phyloP scores from a whole-genome alignment of 23 tunicate species.

The Styela clava region DNA sequence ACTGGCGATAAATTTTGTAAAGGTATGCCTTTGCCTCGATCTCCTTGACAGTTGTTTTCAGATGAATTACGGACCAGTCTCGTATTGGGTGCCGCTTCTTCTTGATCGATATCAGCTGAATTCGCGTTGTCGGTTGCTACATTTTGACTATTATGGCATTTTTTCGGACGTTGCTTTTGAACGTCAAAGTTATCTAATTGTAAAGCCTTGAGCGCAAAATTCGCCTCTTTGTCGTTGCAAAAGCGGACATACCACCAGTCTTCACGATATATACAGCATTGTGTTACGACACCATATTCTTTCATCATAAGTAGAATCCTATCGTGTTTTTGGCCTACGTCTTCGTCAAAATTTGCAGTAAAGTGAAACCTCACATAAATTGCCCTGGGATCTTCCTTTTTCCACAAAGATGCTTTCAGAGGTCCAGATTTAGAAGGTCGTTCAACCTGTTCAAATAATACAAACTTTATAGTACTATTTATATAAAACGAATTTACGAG shows the following conservation, averaged over 20 bases:
- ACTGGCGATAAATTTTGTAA: background rate
- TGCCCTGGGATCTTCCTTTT: constrained; percentile 1
- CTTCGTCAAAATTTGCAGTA: background rate
- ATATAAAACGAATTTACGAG: no score
- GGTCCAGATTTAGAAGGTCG: constrained; percentile 33
- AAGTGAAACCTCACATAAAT: constrained; percentile 12
- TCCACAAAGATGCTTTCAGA: background rate
- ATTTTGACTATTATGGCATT: no score
- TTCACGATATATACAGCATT: background rate
- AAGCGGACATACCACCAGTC: constrained; percentile 24
- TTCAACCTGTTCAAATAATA: constrained; percentile 13
- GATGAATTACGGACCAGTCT: background rate
- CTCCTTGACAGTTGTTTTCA: background rate
- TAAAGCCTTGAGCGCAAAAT: constrained; percentile 14
- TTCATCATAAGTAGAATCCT: background rate
- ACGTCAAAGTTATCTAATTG: constrained; percentile 15
- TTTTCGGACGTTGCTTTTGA: constrained; percentile 9
- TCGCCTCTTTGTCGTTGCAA: constrained; percentile 9
- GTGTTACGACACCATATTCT: constrained; percentile 28
- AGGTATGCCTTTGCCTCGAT: background rate
- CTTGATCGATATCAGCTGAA: background rate
- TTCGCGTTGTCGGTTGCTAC: background rate
- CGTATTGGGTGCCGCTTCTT: background rate
- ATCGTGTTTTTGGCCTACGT: background rate
- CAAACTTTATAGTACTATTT: no score